Conservation (phyloP, 2,797 vertebrate species). For the Borostomias antarcticus region DNA sequence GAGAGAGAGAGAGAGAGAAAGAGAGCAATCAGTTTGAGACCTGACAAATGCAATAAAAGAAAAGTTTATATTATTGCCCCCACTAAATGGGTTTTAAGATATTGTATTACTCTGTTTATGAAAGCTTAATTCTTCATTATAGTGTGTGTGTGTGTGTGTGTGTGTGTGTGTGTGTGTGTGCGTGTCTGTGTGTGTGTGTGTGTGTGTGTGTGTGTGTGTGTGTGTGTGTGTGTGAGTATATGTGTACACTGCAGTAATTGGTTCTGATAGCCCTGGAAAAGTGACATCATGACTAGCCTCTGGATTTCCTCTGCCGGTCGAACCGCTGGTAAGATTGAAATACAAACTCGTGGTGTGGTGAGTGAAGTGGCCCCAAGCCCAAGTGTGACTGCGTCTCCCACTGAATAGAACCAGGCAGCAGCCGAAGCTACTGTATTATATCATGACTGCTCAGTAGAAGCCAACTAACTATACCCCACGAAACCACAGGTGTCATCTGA, state of each 20-base stretch:
- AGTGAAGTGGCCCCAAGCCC: background rate
- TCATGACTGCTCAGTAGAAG: background rate
- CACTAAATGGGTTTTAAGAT: constrained; percentile 72
- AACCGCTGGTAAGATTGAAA: constrained; percentile 31
- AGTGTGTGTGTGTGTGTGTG: background rate
- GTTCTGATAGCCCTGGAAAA: constrained; percentile 72
- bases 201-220: constrained; percentile 12
- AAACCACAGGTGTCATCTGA: background rate
- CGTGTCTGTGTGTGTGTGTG: constrained; percentile 10
- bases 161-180: constrained; percentile 3
- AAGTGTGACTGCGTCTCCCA: background rate
- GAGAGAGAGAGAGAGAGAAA: constrained; percentile 22
- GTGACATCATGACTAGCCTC: constrained; percentile 72
- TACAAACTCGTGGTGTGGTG: background rate
- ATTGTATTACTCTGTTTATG: constrained; percentile 75
- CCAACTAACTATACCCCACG: no score
- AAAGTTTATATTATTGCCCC: constrained; percentile 63
- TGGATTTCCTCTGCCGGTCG: constrained; percentile 63
- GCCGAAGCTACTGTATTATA: background rate
- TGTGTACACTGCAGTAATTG: constrained; percentile 65
- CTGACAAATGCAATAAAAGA: constrained; percentile 72
- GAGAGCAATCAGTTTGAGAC: constrained; percentile 57
- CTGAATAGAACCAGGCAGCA: background rate
- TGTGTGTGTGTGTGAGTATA: no score
- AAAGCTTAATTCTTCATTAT: constrained; percentile 71